Percentiles rank a stretch among this genome's conserved stretches.
These are phyloP conservation scores for Chymomyza amoena DNA, from an alignment of 2,888 invertebrate genomes.

Conservation along the genomic window DNA sequence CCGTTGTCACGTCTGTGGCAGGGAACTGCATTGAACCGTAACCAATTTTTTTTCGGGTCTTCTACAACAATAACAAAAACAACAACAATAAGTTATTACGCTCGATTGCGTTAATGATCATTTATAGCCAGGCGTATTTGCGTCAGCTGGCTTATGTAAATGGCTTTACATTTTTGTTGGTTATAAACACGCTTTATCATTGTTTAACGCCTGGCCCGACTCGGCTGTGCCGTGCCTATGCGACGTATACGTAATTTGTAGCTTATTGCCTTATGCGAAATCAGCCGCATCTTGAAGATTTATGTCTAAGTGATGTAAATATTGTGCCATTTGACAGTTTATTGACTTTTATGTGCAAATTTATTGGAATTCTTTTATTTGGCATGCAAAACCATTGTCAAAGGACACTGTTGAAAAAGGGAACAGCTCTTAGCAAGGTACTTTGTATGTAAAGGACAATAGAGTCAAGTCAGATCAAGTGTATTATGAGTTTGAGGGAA, in stretches of 20 bases:
- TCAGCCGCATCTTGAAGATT: neutral
- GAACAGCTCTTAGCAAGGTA: neutral
- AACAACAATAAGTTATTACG: conserved; percentile 57
- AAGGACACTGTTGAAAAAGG: neutral
- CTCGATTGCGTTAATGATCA: conserved; percentile 58
- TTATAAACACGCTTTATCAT: neutral
- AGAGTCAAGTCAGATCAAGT: neutral
- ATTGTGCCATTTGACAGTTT: conserved; percentile 60
- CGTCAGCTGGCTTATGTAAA: conserved; percentile 49
- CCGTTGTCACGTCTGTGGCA: conserved; percentile 54
- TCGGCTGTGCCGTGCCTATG: neutral
- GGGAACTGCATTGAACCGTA: conserved; percentile 52
- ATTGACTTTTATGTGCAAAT: conserved; percentile 65
- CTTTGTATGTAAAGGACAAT: neutral
- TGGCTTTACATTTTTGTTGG: conserved; percentile 24
- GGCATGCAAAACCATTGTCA: neutral
- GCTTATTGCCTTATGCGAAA: conserved; percentile 17
- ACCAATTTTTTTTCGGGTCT: conserved; percentile 23
- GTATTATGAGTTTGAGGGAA: neutral
- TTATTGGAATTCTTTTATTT: conserved; percentile 33
- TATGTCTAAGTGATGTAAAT: conserved; percentile 55
- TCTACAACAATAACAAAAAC: conserved; percentile 15
- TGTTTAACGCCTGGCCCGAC: neutral
- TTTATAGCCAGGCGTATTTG: conserved; percentile 41
- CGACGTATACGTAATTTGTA: conserved; percentile 40